Conservation (phyloP, 2,888 invertebrate species). For the Loripinus fragilis region DNA sequence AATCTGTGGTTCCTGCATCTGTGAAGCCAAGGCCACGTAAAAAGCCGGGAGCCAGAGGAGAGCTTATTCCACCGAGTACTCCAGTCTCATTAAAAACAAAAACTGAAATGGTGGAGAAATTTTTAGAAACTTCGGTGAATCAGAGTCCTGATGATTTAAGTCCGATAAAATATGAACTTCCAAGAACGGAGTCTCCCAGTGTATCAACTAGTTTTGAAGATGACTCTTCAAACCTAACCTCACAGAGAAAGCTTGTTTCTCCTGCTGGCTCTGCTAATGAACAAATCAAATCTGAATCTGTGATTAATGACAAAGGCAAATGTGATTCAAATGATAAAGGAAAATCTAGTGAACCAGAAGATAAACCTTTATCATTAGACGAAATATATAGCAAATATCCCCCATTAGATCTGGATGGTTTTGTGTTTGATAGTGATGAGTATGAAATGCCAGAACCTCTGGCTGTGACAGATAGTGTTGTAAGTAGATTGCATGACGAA, state of each 20-base stretch:
- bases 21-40: conserved; percentile 76
- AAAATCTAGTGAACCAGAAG: conserved; percentile 45
- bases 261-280: conserved; percentile 41
- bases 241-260: conserved; percentile 33
- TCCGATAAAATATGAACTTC: conserved; percentile 71
- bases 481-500: conserved; percentile 80
- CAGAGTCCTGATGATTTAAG: conserved; percentile 71
- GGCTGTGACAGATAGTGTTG: conserved; percentile 70
- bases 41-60: conserved; percentile 68
- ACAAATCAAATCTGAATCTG: conserved; percentile 54
- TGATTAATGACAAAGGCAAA: conserved; percentile 46
- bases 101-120: conserved; percentile 83
- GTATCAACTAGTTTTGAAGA: conserved; percentile 60
- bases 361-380: conserved; percentile 67
- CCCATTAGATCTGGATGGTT: conserved; percentile 87
- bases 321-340: conserved; percentile 36
- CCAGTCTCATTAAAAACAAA: conserved; percentile 76
- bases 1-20: conserved; percentile 77
- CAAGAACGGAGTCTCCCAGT: conserved; percentile 86
- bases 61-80: conserved; percentile 59
- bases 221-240: conserved; percentile 15
- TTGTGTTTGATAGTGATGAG: conserved; percentile 82
- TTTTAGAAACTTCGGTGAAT: conserved; percentile 79
- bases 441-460: conserved; percentile 85
- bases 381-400: conserved; percentile 88